Evolutionary conservation across 2,888 invertebrate species (phyloP), one percentile per base, ranked within the genome.

Genomic region (Ennomos fuscantarius): DNA sequence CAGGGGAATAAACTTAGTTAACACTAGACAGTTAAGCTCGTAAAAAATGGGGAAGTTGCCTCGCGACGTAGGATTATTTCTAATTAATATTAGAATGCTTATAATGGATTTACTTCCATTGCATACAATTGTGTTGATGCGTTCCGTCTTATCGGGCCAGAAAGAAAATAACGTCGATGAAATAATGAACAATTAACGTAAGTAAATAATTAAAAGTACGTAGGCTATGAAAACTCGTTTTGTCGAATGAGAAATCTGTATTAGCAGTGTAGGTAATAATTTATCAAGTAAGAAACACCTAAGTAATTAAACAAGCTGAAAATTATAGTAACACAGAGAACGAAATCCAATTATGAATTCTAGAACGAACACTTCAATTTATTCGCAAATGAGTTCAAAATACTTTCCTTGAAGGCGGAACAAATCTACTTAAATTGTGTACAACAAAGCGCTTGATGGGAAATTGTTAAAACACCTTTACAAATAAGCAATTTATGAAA

Each of bases 381-480:
- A 49, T 52, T 57, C 39, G 35, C 53, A 35, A 40, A 44, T 12
- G 41, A 41, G 43, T 36, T 48, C 40, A 10, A 40, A 52, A 52
- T 53, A 59, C 53, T 54, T 59, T 58, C 47, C n/a, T 48, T 33
- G 43, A n/a, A 51, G 1, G 42, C 42, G 46, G 53, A 45, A 54
- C 44, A 45, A 58, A 59, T 45, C 12, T 33, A 48, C 48, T 9
- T 34, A 52, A 48, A 48, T 39, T 45, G 10, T 40, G 40, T 40
- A 12, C 13, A 60, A 74, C 70, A 73, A 69, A 67, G 65, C 50
- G 34, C 37, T 58, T 63, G 57, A 44, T 62, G 63, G 63, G 65
- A 71, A 68, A 73, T 70, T 66, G 60, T 66, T 69, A 60, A 68
- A 73, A 76, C 73, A 76, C 67, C 76, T 79, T 67, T 72, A 62